Evolutionary conservation across 2,888 invertebrate species (phyloP), one percentile per base, ranked within the genome.

Genomic region (Aphodius sticticus): DNA sequence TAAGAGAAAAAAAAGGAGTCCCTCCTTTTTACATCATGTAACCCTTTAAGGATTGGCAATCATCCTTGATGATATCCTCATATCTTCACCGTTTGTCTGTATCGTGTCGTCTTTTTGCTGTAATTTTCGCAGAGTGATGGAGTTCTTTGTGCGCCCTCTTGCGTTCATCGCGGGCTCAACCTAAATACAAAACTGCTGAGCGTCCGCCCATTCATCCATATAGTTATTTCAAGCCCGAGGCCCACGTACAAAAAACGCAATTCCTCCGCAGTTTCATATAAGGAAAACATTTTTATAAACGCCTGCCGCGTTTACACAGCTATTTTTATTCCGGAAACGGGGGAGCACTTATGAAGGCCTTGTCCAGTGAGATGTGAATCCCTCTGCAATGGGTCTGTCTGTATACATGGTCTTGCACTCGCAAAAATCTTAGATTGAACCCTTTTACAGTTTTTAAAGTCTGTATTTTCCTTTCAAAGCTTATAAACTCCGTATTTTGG

Each of bases 261-360:
- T 53, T 9, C 12, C 53, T 53, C 53, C 53, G 53, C 12, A 9
- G 7, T 12, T 53, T 53, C 12, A 53, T 53, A 53, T 53, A 53
- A 53, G 53, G 53, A 53, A 53, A 53, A 53, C 53, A 53, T 53
- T 53, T 53, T 53, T 53, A 53, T 53, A 53, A 53, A 53, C 53
- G 53, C 53, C 53, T 53, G 53, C 53, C 12, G 12, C 53, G 53
- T 53, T 53, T 53, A 53, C 53, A 53, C 53, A 53, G 53, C 53
- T 53, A 53, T 53, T 53, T 53, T 53, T 53, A 5, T 53, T 53
- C 53, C 53, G 53, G 53, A 53, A 53, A 53, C 12, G 53, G 53
- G 53, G 12, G 53, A 53, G 53, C 53, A 53, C 53, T 53, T 53
- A 53, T 53, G 53, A 53, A 53, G 53, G 53, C 12, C 53, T 53